Base-by-base conservation (phyloP, 2,113 vertebrate species). In the Prionailurus viverrinus region DNA sequence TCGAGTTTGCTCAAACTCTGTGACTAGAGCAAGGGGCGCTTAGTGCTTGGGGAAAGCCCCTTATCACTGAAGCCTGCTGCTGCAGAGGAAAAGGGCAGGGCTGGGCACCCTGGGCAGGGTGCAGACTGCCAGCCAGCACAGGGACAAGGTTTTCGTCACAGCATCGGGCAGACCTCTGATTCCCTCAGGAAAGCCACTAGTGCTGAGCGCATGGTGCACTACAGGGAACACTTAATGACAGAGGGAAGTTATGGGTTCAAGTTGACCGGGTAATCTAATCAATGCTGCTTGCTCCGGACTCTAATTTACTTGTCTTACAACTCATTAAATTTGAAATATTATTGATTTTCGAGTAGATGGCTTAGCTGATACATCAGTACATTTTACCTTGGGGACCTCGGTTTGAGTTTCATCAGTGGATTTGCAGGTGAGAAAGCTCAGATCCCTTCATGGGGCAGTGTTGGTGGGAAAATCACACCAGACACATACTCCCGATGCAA, bases 261-360 rank as follows among this genome's bases (percentile, higher is more conserved):
- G 97, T 90, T 97, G 98, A 98, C 93, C 95, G 97, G 93, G 95
- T 98, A 98, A 98, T 92, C 90, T 88, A 97, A 98, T 98, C 98
- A 97, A 98, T 98, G 97, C 91, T 97, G 97, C 94, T 98, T 98
- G 97, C 69, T 97, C 98, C 89, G 95, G 97, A 98, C 97, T 98
- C 98, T 98, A 99, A 99, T 99, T 99, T 98, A 98, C 98, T 98
- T 98, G 98, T 98, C 98, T 97, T 98, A 98, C 97, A 98, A 98
- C 97, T 98, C 98, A 98, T 99, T 99, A 98, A 95, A 98, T 99
- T 98, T 96, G 98, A 98, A 98, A 98, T 98, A 98, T 98, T 98
- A 98, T 97, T 96, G 98, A 97, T 98, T 98, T 97, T 96, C 85
- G 96, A 98, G 96, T 98, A 98, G 98, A 98, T 96, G 91, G 63